Base-by-base conservation (phyloP, 2,888 invertebrate species). In the Rhopalosiphum nymphaeae region DNA sequence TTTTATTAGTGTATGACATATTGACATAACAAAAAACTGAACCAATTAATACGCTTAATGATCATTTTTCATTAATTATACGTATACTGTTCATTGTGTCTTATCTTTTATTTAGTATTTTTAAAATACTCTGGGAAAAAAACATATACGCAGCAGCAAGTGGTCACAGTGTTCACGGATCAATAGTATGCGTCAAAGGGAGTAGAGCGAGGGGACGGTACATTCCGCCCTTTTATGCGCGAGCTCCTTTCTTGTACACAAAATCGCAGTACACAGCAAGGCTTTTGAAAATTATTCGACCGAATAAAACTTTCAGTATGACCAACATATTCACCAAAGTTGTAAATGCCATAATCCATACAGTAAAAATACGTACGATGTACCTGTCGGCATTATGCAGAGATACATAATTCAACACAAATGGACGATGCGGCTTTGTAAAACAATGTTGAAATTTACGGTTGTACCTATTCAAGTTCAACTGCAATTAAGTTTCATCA, bases 191-290 rank as follows among this genome's bases (percentile, higher is more conserved):
- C 90, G 90, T 29, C 86, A 89, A 85, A 90, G 49, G 90, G 89
- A 46, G 85, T 25, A 42, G 86, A 16, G 89, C 7, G 89, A 57
- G 84, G 89, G 67, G 21, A 90, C 29, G 85, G 61, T 49, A 61
- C 84, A 94, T 90, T 94, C 94, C 94, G 94, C 94, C 94, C 94
- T 94, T 90, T 94, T 61, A 84, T 91, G 61, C 90, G 90, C 93
- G 89, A 88, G 67, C 92, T 67, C 42, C 67, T 42, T 92, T 88
- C 49, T 88, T 42, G 53, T 49, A 78, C 78, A 78, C 78, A 78
- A 36, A 78, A 78, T 53, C 42, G 49, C 87, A 46, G 25, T n/a
- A 36, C 36, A 88, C 42, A 42, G 29, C 53, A 36, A 92, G 49
- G 49, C 88, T 92, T 91, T 92, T 88, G 87, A n/a, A 88, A 61